Evolutionary conservation across 2,113 vertebrate genomes (phyloP).

Genomic region (Crypturellus undulatus): DNA sequence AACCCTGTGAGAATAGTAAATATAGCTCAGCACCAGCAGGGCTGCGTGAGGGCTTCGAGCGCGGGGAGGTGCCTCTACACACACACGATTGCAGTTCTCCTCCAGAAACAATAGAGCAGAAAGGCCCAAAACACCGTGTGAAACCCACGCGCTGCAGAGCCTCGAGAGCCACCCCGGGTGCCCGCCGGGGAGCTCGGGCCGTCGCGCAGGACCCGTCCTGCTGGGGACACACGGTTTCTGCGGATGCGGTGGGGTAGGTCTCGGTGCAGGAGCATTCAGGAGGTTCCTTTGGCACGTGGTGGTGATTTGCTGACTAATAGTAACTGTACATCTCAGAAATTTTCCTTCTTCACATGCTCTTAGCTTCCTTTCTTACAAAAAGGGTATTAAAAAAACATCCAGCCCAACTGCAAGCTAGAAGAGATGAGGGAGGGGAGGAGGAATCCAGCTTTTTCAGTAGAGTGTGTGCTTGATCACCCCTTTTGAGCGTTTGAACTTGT

Average conservation of each 20-base stretch:
- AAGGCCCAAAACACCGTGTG: not conserved
- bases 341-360: not conserved
- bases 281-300: not conserved
- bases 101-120: conserved; percentile 10
- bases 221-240: not conserved
- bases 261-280: not conserved
- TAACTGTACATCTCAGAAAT: not conserved
- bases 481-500: conserved; percentile 31
- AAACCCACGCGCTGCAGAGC: not conserved
- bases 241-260: not conserved
- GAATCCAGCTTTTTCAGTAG: conserved; percentile 16
- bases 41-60: conserved; percentile 23
- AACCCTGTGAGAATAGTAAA: conserved; percentile 58
- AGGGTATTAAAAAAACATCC: not conserved
- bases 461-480: not conserved
- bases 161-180: not conserved
- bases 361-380: not conserved
- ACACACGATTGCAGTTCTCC: not conserved
- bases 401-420: not conserved
- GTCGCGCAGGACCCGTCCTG: not conserved
- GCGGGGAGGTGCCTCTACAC: conserved; percentile 27
- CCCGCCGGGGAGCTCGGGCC: not conserved
- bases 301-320: not conserved
- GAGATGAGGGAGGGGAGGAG: not conserved
- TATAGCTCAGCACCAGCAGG: conserved; percentile 12